phyloP scores from a whole-genome alignment of 2,888 invertebrate genomes.

The Coenonympha glycerion region DNA sequence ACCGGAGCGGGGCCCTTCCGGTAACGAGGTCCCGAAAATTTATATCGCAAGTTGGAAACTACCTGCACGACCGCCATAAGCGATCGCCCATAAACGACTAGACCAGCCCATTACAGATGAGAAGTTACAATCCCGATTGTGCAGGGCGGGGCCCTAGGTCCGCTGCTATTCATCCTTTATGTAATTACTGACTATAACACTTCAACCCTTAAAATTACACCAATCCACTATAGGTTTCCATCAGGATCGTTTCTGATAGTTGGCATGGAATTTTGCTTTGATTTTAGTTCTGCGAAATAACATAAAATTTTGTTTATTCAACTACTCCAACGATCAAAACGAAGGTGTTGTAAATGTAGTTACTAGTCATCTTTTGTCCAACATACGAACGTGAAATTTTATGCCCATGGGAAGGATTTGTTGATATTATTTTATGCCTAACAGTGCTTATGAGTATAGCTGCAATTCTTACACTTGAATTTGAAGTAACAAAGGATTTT shows the following conservation, averaged over 20 bases:
- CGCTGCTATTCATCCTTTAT: conserved; percentile 10
- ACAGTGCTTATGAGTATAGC: no score
- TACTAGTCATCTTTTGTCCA: no score
- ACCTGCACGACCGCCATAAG: conserved; percentile 16
- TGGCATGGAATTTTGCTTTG: background rate
- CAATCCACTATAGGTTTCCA: background rate
- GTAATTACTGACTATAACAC: conserved; percentile 13
- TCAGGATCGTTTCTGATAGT: conserved; percentile 2
- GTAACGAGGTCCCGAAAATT: background rate
- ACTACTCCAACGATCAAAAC: no score
- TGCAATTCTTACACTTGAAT: no score
- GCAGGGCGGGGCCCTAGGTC: conserved; percentile 4
- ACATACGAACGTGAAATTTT: no score
- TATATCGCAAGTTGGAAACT: background rate
- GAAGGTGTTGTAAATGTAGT: no score
- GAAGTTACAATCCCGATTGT: conserved; percentile 18
- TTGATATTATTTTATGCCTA: no score
- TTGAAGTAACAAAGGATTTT: no score
- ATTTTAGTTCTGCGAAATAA: background rate
- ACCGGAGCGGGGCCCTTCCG: background rate
- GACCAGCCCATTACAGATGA: conserved; percentile 19
- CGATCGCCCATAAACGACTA: conserved; percentile 28
- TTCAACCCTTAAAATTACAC: conserved; percentile 6
- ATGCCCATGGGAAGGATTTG: no score
- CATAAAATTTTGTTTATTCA: no score